Evolutionary conservation across 2,797 vertebrate genomes (phyloP), one percentile per base, ranked within the genome.

Genomic region (Fratercula arctica): DNA sequence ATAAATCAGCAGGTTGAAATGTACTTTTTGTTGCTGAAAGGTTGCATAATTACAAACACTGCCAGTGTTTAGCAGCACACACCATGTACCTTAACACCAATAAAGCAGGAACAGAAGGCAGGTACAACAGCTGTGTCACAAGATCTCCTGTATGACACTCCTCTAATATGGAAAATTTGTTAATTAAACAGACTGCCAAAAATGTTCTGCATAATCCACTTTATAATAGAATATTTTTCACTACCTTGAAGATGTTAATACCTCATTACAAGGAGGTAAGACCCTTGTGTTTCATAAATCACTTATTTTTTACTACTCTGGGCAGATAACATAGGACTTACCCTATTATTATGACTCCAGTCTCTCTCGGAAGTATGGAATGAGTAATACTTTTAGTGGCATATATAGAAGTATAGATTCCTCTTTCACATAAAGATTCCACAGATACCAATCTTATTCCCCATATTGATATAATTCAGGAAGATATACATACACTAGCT

Each of bases 131-230:
- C 35, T 21, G 6, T 39, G 39, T 21, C 68, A 61, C 24, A 53
- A 61, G 37, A 64, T 26, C 43, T 79, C 41, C 18, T 33, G 8
- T 12, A 19, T 23, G 33, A 69, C 26, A 51, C 9, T 24, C 18
- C 9, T 81, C 59, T 59, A 69, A 69, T 13, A 88, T 2, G n/a
- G 26, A 80, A 88, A 80, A 86, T 21, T 5, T 43, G 24, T 74
- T 72, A 73, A 72, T 43, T 78, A 46, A 43, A 68, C 9, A 59
- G 12, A 78, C 17, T 80, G 13, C 0, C 48, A 74, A 54, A 91
- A 77, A 18, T 0, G 0, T 78, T 81, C 25, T 61, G 3, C 24
- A 19, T 54, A 92, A 43, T 13, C 61, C 0, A 2, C 8, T 59
- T 73, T 9, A 41, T 56, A 89, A n/a, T 39, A 45, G 2, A 72